Evolutionary conservation across 2,888 invertebrate species (phyloP).

Genomic region (Aphodius sticticus): DNA sequence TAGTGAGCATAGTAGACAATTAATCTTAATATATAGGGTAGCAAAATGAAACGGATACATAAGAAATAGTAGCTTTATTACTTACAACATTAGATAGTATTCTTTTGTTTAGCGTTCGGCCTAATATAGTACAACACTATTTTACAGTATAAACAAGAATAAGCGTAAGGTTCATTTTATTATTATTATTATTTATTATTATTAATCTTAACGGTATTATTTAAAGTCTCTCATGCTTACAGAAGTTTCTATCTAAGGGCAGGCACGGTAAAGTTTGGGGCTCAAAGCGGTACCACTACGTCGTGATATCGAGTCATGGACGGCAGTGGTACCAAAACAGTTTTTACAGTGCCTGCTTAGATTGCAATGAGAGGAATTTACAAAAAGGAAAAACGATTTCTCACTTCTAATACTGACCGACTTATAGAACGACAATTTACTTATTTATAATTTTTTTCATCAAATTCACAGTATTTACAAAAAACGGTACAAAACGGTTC

Average conservation of each 20-base stretch:
- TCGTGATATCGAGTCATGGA: background rate
- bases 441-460: conserved; percentile 7
- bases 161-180: conserved; percentile 53
- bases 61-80: conserved; percentile 52
- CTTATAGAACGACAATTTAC: background rate
- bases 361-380: conserved; percentile 7
- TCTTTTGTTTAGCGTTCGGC: conserved; percentile 50
- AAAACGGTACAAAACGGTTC: conserved; percentile 19
- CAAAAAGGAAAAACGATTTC: background rate
- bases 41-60: conserved; percentile 37
- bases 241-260: conserved; percentile 39
- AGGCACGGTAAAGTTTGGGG: conserved; percentile 43
- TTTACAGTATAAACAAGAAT: conserved; percentile 51
- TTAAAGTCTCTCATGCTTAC: conserved; percentile 26
- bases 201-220: conserved; percentile 18
- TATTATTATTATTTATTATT: conserved; percentile 22
- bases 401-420: conserved; percentile 4
- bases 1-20: no score
- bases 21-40: background rate
- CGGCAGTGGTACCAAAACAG: conserved; percentile 13
- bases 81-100: conserved; percentile 40
- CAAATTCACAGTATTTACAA: conserved; percentile 19
- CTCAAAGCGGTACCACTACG: conserved; percentile 33
- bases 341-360: conserved; percentile 6
- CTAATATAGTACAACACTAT: conserved; percentile 48